Conservation (phyloP, 2,888 invertebrate species). For the Pristionchus maxplancki region DNA sequence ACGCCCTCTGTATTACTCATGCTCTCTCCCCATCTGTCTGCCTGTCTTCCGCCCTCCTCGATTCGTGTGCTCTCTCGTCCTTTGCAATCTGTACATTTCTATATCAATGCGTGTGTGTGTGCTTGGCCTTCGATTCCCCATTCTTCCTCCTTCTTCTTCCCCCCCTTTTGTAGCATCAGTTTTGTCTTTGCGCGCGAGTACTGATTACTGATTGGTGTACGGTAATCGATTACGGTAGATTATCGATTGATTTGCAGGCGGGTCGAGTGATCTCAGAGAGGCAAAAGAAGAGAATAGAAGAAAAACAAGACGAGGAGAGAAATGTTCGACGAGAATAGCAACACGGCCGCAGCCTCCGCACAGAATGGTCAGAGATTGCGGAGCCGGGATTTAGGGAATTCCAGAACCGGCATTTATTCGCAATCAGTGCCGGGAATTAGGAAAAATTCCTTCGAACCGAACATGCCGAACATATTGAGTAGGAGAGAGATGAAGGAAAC, state of each 20-base stretch:
- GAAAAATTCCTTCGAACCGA: not conserved
- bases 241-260: conserved; percentile 34
- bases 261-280: conserved; percentile 48
- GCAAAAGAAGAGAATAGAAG: not conserved
- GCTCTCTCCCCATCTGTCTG: conserved; percentile 21
- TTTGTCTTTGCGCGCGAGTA: not conserved
- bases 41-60: not conserved
- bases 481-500: not conserved
- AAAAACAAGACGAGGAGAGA: not conserved
- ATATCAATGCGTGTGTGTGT: conserved; percentile 34
- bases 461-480: not conserved
- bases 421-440: not conserved
- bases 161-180: not conserved
- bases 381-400: not conserved
- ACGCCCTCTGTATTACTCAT: not conserved
- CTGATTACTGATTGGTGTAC: not conserved
- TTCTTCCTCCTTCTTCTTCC: not conserved
- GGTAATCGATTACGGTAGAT: not conserved
- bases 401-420: not conserved
- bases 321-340: conserved; percentile 75
- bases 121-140: conserved; percentile 30
- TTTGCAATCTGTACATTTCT: conserved; percentile 44
- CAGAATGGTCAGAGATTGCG: conserved; percentile 25
- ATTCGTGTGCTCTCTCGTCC: not conserved
- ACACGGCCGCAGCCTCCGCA: conserved; percentile 63